Conservation (phyloP, 2,888 invertebrate species). For the Heliconius ismenius region DNA sequence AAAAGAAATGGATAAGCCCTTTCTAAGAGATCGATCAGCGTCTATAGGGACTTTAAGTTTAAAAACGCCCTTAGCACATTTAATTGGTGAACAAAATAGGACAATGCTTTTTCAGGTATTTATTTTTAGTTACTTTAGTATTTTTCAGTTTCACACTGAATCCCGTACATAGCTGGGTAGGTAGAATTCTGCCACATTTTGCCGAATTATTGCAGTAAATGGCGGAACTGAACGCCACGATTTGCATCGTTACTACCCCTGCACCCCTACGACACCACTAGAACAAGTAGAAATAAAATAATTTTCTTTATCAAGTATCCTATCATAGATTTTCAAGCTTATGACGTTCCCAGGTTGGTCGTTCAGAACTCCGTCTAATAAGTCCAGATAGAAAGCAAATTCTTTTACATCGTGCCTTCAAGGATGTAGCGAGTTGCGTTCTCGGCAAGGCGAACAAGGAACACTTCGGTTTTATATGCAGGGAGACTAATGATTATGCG, state of each 20-base stretch:
- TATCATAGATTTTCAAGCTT: not conserved
- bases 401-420: constrained; percentile 92
- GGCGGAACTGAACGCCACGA: no score
- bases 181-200: no score
- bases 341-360: constrained; percentile 84
- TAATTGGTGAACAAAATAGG: constrained; percentile 88
- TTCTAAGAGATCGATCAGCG: constrained; percentile 82
- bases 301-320: no score
- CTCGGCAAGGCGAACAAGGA: constrained; percentile 91
- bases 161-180: no score
- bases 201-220: no score
- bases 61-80: constrained; percentile 73
- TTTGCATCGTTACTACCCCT: no score
- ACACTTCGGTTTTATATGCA: constrained; percentile 96
- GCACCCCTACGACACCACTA: no score
- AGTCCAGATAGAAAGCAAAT: constrained; percentile 96
- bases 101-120: constrained; percentile 94
- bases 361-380: constrained; percentile 92
- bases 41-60: constrained; percentile 82
- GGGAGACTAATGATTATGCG: constrained; percentile 88
- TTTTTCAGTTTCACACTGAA: no score
- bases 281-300: no score
- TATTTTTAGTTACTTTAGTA: constrained; percentile 41
- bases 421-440: constrained; percentile 93
- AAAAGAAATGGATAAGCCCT: constrained; percentile 61